Evolutionary conservation across 2,888 invertebrate genomes (phyloP), one percentile per base, ranked within the genome.

Genomic region (Sphinx pinastri): DNA sequence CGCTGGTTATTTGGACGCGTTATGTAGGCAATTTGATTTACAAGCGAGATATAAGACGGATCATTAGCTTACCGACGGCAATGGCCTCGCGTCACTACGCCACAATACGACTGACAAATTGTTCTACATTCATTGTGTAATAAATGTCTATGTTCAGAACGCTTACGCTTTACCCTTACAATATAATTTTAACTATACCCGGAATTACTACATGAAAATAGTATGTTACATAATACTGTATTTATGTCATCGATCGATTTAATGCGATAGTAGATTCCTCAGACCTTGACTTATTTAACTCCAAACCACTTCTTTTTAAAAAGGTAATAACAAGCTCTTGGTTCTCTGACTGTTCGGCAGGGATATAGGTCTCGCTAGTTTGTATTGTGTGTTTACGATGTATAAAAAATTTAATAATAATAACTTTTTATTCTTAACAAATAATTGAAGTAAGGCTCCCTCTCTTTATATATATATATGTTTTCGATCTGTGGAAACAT

Each of bases 31-130:
- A 84, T 84, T 83, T 82, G 79, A 85, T 87, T 86, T 78, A 83
- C 81, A 84, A 77, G 76, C 76, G 73, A 81, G 81, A 82, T 84
- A 80, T 83, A 82, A 84, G 82, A 82, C 75, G 84, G 81, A 82
- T 86, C 84, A 87, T 89, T 89, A 88, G 82, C 72, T 76, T 72
- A 76, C 78, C 76, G 79, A 76, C 82, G 79, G 75, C 79, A 75
- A 80, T 80, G 81, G 77, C 77, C 78, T 78, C 79, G 76, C 80
- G 79, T 82, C 82, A 81, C 75, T 76, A 74, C 76, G 76, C 71
- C 77, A 86, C 81, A 86, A 89, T 85, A 76, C 75, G 71, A 72
- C 74, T 76, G 74, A 75, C 77, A 78, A 77, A 79, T 78, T 75
- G 79, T 75, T 77, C 73, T 76, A 76, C 76, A 75, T 76, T 74